Evolutionary conservation across 37 sponge, comb jelly and placozoan species (phyloP).

Genomic region (Cliona cf. orientalis): DNA sequence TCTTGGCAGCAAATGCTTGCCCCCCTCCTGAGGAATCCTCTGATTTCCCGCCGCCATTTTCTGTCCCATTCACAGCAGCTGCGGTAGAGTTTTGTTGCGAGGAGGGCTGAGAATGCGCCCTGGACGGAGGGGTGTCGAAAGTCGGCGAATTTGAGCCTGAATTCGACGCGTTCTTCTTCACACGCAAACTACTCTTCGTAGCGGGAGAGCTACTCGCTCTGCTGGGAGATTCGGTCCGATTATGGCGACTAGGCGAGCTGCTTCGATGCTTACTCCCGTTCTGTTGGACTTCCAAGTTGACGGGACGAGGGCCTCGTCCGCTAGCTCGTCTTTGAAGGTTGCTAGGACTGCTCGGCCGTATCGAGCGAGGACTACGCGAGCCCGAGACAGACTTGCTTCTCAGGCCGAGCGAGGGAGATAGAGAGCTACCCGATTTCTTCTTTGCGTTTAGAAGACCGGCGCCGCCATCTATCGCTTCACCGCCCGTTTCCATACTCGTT

Average conservation of each 20-base stretch:
- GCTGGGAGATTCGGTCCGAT: background rate
- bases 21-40: background rate
- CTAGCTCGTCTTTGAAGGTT: constrained; percentile 11
- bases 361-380: background rate
- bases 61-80: background rate
- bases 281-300: constrained; percentile 21
- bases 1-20: no score
- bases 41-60: background rate
- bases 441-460: no score
- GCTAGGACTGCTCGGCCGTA: background rate
- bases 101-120: no score
- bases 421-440: background rate
- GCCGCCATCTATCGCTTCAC: no score
- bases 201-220: constrained; percentile 5
- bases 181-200: background rate
- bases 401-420: background rate
- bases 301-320: background rate
- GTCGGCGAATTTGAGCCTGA: background rate
- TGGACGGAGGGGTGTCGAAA: background rate
- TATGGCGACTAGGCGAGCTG: background rate
- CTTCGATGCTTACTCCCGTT: background rate
- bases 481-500: no score
- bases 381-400: constrained; percentile 12
- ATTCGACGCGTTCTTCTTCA: background rate
- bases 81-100: no score